Percentiles rank a stretch among this genome's conserved stretches.
phyloP scores from a whole-genome alignment of 2,113 vertebrate species.

The Sialia sialis region DNA sequence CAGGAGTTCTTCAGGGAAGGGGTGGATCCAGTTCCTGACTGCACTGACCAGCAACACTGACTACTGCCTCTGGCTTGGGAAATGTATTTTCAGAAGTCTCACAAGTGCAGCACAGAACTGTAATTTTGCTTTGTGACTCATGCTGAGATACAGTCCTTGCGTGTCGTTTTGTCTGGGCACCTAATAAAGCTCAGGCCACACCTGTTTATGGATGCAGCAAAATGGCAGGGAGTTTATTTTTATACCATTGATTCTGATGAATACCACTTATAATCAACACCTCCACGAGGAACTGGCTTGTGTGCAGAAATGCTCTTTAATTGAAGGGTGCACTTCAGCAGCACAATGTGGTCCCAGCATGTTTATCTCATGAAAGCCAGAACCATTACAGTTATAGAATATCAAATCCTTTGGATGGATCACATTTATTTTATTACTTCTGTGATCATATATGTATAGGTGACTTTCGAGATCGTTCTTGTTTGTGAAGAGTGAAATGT shows the following conservation, averaged over 20 bases:
- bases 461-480: not conserved
- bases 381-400: not conserved
- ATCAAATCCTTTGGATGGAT: not conserved
- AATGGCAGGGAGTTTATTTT: conserved; percentile 54
- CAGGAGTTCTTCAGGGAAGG: not conserved
- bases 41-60: not conserved
- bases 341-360: not conserved
- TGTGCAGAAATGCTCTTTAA: conserved; percentile 49
- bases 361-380: conserved; percentile 34
- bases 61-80: not conserved
- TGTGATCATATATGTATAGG: not conserved
- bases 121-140: conserved; percentile 61
- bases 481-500: not conserved
- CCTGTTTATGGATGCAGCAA: conserved; percentile 41
- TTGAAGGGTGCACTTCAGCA: conserved; percentile 31
- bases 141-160: not conserved
- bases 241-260: conserved; percentile 34
- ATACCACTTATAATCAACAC: conserved; percentile 53
- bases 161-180: conserved; percentile 30
- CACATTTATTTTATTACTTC: not conserved
- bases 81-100: conserved; percentile 18
- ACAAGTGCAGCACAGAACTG: not conserved
- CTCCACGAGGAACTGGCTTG: conserved; percentile 8
- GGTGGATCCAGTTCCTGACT: not conserved
- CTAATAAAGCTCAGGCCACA: conserved; percentile 36